Base-by-base conservation (phyloP, 2,113 vertebrate genomes). In the Callithrix jacchus region DNA sequence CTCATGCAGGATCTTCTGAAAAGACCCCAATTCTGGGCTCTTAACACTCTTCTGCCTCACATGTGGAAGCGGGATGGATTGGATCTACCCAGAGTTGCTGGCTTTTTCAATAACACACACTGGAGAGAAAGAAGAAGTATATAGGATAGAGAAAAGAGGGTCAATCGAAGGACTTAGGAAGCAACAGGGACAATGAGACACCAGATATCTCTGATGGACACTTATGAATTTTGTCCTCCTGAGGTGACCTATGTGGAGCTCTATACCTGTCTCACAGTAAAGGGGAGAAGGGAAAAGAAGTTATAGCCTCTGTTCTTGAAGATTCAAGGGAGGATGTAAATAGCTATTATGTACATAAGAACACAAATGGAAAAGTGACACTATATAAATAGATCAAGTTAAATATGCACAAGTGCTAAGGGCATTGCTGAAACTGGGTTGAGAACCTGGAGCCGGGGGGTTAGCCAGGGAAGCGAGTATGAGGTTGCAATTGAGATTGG, bases 301-400 rank as follows among this genome's bases (percentile, higher is more conserved):
- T 93, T 64, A 70, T 4, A 25, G 20, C 56, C 70, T 73, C 47
- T 84, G 10, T 56, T 68, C 52, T 86, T 91, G 47, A 71, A 66
- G 84, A 70, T 11, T 27, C 42, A 25, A 47, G 56, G 71, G 64
- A 86, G n/a, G 56, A 40, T 47, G 25, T 76, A 91, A 94, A 79
- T 61, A 76, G 82, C 27, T 56, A 54, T 17, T 30, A 56, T 58
- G 92, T 93, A 66, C 27, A 58, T 83, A 49, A 74, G 52, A 76
- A 85, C 68, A 68, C 83, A 79, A 89, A 74, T 40, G 74, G 40
- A 83, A 97, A 94, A 81, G 32, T 45, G n/a, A 66, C 92, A 94
- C 66, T 54, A 7, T 86, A 91, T 86, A 91, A 94, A 93, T 37
- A 97, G 49, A 81, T 8, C 35, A 56, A 95, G 58, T 94, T 82